Conservation (phyloP, 2,113 vertebrate species). For the Gopherus evgoodei region DNA sequence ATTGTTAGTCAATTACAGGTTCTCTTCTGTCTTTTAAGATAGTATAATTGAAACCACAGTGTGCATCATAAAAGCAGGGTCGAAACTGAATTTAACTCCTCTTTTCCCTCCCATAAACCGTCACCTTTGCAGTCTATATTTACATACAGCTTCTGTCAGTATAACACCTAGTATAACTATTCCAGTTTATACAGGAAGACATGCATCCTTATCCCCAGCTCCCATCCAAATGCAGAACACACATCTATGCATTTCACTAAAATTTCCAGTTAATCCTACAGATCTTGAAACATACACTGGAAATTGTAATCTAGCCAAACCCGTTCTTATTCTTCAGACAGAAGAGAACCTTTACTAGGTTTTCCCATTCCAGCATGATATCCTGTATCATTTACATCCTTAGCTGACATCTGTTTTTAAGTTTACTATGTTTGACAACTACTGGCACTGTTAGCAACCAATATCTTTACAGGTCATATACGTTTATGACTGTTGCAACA, state of each 20-base stretch:
- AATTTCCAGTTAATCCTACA: neutral
- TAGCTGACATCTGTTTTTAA: neutral
- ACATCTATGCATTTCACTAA: neutral
- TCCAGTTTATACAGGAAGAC: neutral
- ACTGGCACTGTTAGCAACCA: neutral
- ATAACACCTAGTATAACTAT: neutral
- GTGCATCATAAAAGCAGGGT: neutral
- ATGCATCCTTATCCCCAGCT: neutral
- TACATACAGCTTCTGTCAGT: neutral
- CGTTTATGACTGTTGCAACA: neutral
- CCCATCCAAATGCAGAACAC: neutral
- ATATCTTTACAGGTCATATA: neutral
- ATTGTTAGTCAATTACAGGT: neutral
- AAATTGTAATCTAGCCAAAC: neutral
- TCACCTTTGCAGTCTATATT: neutral
- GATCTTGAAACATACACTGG: neutral
- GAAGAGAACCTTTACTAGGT: neutral
- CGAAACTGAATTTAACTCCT: neutral
- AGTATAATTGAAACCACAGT: neutral
- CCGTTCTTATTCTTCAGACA: neutral
- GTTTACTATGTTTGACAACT: neutral
- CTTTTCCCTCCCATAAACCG: neutral
- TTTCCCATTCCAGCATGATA: neutral
- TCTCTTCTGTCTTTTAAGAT: neutral
- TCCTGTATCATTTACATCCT: neutral